These are phyloP conservation scores for Neofelis nebulosa DNA, from an alignment of 2,113 vertebrate species.

Conservation along the genomic window DNA sequence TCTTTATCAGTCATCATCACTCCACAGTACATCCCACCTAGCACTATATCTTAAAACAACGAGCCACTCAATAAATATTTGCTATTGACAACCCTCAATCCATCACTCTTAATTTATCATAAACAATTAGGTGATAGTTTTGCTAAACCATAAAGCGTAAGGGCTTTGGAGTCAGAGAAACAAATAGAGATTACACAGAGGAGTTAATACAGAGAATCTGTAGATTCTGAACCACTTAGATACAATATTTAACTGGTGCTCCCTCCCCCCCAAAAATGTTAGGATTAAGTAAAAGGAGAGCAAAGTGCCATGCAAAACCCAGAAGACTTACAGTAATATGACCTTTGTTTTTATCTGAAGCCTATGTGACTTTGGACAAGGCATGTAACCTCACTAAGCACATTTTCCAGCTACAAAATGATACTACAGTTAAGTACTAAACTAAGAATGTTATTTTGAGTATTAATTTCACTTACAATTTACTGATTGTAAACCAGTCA, in stretches of 20 bases:
- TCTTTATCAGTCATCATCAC: background rate
- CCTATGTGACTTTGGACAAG: background rate
- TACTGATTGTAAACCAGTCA: background rate
- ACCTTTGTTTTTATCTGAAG: background rate
- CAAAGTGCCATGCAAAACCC: background rate
- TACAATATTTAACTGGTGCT: background rate
- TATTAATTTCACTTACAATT: background rate
- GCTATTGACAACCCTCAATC: background rate
- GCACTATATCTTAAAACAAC: background rate
- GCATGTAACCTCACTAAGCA: background rate
- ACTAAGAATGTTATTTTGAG: constrained; percentile 16
- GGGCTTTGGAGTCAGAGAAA: background rate
- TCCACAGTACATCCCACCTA: background rate
- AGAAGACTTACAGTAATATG: background rate
- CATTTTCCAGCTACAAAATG: background rate
- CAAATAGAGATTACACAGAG: background rate
- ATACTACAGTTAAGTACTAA: background rate
- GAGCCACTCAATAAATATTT: background rate
- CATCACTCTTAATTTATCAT: background rate
- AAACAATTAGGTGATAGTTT: constrained; percentile 32
- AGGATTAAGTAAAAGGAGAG: background rate
- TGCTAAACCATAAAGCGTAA: background rate
- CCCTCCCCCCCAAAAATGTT: background rate
- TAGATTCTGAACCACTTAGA: background rate
- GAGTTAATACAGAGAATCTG: background rate